These are phyloP conservation scores for Sisyra nigra DNA, from an alignment of 2,888 invertebrate species.

Conservation along the genomic window DNA sequence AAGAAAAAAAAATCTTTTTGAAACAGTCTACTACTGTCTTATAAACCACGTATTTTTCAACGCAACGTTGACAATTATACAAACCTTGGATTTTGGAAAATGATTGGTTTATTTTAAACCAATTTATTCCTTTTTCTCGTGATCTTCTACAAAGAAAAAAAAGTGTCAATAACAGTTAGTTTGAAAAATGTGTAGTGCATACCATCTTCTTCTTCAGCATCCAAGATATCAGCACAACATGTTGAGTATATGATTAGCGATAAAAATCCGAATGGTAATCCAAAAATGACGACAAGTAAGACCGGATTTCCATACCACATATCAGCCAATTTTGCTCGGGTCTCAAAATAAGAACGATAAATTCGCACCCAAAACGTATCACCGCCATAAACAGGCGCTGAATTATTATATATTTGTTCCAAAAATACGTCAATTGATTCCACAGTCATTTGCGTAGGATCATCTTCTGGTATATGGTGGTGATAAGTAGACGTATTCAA, in stretches of 20 bases:
- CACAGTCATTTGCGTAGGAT: slow-evolving; percentile 63
- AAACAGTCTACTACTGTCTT: too few relatives aligned
- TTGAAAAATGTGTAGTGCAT: slow-evolving; percentile 1
- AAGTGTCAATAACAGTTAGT: slow-evolving; percentile 20
- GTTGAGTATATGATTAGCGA: slow-evolving; percentile 89
- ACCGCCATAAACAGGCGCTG: slow-evolving; percentile 75
- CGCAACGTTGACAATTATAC: too few relatives aligned
- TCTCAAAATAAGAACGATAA: slow-evolving; percentile 71
- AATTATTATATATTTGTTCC: slow-evolving; percentile 59
- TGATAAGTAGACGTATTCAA: slow-evolving; percentile 85
- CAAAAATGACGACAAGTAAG: slow-evolving; percentile 82
- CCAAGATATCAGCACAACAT: slow-evolving; percentile 90
- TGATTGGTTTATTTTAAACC: background rate
- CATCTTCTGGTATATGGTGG: slow-evolving; percentile 80
- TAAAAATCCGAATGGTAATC: slow-evolving; percentile 84
- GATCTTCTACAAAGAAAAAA: slow-evolving; percentile 29
- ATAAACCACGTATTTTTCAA: too few relatives aligned
- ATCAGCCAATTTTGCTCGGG: slow-evolving; percentile 56
- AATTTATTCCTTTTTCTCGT: slow-evolving; percentile 33
- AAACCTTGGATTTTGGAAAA: too few relatives aligned
- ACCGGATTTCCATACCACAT: slow-evolving; percentile 93
- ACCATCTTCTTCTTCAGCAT: slow-evolving; percentile 67
- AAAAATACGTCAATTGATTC: slow-evolving; percentile 61
- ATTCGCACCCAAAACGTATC: slow-evolving; percentile 59
- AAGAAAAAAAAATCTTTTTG: too few relatives aligned